Base-by-base conservation (phyloP, 2,888 invertebrate genomes). In the Scrobipalpa atriplicella region DNA sequence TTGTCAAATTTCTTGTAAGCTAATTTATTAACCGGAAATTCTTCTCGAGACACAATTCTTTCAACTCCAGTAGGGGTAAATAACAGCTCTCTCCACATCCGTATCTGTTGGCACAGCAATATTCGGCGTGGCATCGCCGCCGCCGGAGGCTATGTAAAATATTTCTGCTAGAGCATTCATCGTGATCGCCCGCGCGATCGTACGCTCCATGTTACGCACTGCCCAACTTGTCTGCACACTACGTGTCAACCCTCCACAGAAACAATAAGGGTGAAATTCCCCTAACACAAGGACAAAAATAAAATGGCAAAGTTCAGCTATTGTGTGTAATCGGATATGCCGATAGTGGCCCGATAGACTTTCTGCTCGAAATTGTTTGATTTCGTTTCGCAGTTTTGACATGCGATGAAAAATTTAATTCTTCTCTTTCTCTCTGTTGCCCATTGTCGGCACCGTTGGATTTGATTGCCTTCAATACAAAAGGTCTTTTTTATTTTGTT, bases 81-180 rank as follows among this genome's bases (percentile, higher is more conserved):
- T 76, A 79, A 66, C 86, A 72, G 68, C 87, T 87, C 84, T 74
- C 74, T 75, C 72, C 74, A 67, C 73, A 78, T 86, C 79, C 81
- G 71, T 77, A 83, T 80, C 80, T 88, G 89, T 91, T 91, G 91
- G 90, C 90, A 90, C 89, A 86, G 84, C 88, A 87, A 88, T 87
- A 85, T 90, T 89, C 90, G 80, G 86, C 81, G 81, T 78, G 83
- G 87, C 85, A 83, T 81, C 82, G 84, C 80, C 82, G 82, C 67
- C 79, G 90, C 92, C 88, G 80, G 84, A 74, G 89, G 92, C 90
- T 76, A 88, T 91, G 92, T 91, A 91, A 92, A 92, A 92, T 92
- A 92, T 92, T 92, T 92, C 92, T 90, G 87, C 87, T 87, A 88
- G 89, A 90, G 90, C 92, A 90, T 92, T 91, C 92, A 90, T 90